phyloP scores from a whole-genome alignment of 2,113 vertebrate genomes.

The Rallus limicola region DNA sequence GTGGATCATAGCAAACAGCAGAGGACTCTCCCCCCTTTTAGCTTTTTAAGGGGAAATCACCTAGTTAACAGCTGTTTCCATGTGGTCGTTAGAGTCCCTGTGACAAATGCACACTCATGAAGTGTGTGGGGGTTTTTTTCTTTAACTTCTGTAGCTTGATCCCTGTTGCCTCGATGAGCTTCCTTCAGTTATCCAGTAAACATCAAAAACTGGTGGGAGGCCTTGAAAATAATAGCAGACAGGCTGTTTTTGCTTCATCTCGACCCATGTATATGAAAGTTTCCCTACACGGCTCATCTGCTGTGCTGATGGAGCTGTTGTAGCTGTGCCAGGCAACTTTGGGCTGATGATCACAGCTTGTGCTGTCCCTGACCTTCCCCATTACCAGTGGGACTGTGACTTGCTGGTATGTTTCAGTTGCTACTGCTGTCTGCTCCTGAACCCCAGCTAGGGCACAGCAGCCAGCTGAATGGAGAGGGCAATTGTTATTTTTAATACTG shows the following conservation, averaged over 20 bases:
- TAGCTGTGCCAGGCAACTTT: neutral
- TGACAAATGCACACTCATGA: neutral
- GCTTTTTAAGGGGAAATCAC: neutral
- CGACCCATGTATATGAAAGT: accelerated
- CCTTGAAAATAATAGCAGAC: neutral
- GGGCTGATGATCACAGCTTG: neutral
- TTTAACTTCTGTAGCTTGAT: neutral
- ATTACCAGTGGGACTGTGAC: neutral
- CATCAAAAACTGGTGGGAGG: neutral
- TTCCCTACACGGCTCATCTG: neutral
- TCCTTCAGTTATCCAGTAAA: neutral
- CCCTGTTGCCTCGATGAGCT: neutral
- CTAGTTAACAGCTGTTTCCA: neutral
- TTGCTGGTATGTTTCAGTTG: neutral
- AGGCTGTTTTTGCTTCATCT: neutral
- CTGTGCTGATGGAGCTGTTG: neutral
- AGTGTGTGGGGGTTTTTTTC: neutral
- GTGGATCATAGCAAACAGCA: neutral
- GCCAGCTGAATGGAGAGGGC: neutral
- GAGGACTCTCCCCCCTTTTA: neutral
- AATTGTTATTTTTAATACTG: neutral
- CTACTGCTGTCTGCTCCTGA: neutral
- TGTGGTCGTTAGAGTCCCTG: neutral
- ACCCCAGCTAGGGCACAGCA: neutral
- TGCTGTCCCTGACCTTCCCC: neutral